Evolutionary conservation across 1,140 invertebrate species (phyloP), one percentile per base, ranked within the genome.

Genomic region (Oedothorax gibbosus): DNA sequence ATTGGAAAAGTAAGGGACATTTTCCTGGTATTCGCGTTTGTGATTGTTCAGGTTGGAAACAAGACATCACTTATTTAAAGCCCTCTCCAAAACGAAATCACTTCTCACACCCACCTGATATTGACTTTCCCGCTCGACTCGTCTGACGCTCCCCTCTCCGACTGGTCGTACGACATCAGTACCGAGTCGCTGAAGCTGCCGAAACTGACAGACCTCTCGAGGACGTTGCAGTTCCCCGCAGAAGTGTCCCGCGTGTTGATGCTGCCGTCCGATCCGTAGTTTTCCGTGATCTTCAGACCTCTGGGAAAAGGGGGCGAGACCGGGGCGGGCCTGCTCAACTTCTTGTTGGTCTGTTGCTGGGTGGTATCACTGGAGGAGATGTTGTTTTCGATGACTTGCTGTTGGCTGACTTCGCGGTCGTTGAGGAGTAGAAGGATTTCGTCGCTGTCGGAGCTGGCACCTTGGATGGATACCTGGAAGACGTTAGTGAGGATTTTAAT

Each of bases 111-210:
- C 57, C 2, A 62, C n/a, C 78, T 51, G 35, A 62, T 78, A 60
- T 77, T 78, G 50, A 85, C 73, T 66, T 69, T 69, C 21, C 83
- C 83, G 56, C 83, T 85, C 56, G 66, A 71, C 20, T 85, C 83
- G 7, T 77, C 83, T 0, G 81, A 84, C 0, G 81, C 81, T 0
- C 80, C 80, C 51, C 81, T 54, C 15, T 77, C 72, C n/a, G 83
- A 85, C 50, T 85, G 83, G 14, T 85, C 83, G 49, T 85, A 85
- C n/a, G 83, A 85, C 83, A 85, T 85, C 0, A 85, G 57, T 0
- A 85, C 83, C 6, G 83, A 85, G 5, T 78, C 83, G 57, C 83
- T 85, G 83, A 85, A 85, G 20, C 83, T 85, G 7, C 83, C 83
- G 12, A 85, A 85, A 21, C 83, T 78, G 35, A 78, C 83, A 15